phyloP scores from a whole-genome alignment of 2,797 vertebrate species.

The Cygnus olor region DNA sequence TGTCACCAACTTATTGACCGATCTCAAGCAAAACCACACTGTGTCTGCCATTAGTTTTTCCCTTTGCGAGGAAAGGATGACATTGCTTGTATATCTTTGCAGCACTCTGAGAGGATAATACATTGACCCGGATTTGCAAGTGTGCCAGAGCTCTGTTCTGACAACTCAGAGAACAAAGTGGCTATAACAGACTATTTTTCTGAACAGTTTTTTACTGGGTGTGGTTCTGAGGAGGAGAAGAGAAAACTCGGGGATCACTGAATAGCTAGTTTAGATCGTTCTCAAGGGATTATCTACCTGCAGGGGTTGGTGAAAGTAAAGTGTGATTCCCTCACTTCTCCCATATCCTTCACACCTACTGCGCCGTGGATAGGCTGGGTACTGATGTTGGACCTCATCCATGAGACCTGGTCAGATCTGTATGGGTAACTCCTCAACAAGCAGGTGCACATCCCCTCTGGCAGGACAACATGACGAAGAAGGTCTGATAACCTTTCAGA shows the following conservation, averaged over 20 bases:
- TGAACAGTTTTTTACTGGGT: background rate
- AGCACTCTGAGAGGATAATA: background rate
- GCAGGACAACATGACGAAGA: background rate
- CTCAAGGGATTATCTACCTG: background rate
- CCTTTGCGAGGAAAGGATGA: background rate
- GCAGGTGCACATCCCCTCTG: background rate
- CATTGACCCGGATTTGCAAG: background rate
- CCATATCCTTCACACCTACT: background rate
- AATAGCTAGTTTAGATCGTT: background rate
- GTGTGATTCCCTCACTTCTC: background rate
- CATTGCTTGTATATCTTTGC: background rate
- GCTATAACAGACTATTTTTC: background rate
- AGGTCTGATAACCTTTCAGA: slow-evolving; percentile 12
- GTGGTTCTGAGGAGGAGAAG: background rate
- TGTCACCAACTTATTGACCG: background rate
- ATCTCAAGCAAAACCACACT: background rate
- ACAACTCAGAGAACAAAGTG: background rate
- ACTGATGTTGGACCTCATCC: background rate
- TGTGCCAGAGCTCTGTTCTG: background rate
- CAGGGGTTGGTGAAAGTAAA: background rate
- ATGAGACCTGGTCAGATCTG: rapidly evolving
- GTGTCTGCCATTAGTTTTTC: background rate
- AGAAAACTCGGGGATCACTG: background rate
- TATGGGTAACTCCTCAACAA: background rate
- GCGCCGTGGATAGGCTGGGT: background rate